Percentiles rank a stretch among this genome's conserved stretches.
phyloP scores from a whole-genome alignment of 2,113 vertebrate genomes.

The Loxodonta africana region DNA sequence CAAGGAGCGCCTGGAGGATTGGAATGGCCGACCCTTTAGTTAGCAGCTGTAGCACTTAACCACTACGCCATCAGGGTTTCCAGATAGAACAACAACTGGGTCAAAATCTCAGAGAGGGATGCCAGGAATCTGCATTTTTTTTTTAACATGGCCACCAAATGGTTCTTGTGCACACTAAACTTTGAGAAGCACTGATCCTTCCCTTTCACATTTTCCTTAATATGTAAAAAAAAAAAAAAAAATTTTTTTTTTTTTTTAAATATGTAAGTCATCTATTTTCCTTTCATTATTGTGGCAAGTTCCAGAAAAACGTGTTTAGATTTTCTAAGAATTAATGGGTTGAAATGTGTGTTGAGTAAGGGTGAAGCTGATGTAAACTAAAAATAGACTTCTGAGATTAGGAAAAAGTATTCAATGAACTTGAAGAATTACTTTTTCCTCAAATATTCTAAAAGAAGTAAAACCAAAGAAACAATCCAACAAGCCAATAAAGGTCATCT shows the following conservation, averaged over 20 bases:
- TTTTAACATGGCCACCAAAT: neutral
- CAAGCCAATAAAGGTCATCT: neutral
- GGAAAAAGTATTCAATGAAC: neutral
- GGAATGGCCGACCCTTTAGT: too few relatives aligned
- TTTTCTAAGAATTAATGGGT: conserved; percentile 17
- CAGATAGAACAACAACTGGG: neutral
- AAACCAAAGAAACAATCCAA: conserved; percentile 28
- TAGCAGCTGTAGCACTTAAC: too few relatives aligned
- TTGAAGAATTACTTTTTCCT: conserved; percentile 17
- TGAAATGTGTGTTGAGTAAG: neutral
- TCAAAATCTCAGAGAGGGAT: neutral
- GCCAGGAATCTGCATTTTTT: neutral
- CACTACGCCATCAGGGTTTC: too few relatives aligned
- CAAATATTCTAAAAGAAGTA: neutral
- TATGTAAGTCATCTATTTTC: conserved; percentile 16
- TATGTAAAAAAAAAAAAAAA: neutral
- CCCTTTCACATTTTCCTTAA: neutral
- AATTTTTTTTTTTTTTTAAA: neutral
- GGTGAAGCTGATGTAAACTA: neutral
- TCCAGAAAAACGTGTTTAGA: conserved; percentile 45
- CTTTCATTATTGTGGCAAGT: neutral
- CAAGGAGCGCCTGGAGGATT: too few relatives aligned
- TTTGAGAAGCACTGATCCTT: conserved; percentile 26
- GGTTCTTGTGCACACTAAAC: neutral
- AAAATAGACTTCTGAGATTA: neutral